Conservation (phyloP, 1,140 invertebrate genomes). For the Charaxes varanes region DNA sequence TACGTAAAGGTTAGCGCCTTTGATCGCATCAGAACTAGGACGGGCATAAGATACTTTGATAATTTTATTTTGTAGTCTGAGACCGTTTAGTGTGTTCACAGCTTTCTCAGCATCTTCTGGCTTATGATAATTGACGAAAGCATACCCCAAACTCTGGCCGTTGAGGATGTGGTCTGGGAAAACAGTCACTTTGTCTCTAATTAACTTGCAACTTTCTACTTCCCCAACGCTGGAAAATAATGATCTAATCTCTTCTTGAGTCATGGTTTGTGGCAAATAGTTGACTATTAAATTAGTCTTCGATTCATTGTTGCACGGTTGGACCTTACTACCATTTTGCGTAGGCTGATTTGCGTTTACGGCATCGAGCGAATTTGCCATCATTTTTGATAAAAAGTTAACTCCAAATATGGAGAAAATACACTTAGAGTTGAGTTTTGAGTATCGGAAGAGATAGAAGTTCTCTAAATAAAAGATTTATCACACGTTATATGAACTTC, state of each 20-base stretch:
- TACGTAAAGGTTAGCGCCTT: constrained; percentile 93
- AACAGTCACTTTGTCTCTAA: constrained; percentile 91
- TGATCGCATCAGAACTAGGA: constrained; percentile 91
- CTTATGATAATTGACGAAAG: constrained; percentile 91
- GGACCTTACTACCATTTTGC: constrained; percentile 77
- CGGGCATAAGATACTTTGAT: constrained; percentile 94
- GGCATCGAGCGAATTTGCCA: constrained; percentile 70
- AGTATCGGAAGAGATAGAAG: constrained; percentile 31
- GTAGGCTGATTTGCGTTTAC: constrained; percentile 71
- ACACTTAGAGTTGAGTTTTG: constrained; percentile 28
- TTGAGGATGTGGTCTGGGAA: constrained; percentile 74
- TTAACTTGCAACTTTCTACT: constrained; percentile 93
- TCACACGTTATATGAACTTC: constrained; percentile 49
- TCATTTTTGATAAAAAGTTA: constrained; percentile 61
- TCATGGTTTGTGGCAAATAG: constrained; percentile 94
- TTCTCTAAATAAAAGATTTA: constrained; percentile 48
- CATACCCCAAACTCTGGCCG: constrained; percentile 92
- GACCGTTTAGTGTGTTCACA: constrained; percentile 88
- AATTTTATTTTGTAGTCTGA: constrained; percentile 91
- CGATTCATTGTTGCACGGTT: constrained; percentile 75
- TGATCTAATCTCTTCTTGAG: constrained; percentile 90
- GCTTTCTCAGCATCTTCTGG: constrained; percentile 90
- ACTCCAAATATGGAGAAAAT: constrained; percentile 47
- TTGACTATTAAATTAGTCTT: constrained; percentile 92
- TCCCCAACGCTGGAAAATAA: constrained; percentile 91